These are phyloP conservation scores for Mesembrinibis cayennensis DNA, from an alignment of 2,113 vertebrate species.

Conservation along the genomic window DNA sequence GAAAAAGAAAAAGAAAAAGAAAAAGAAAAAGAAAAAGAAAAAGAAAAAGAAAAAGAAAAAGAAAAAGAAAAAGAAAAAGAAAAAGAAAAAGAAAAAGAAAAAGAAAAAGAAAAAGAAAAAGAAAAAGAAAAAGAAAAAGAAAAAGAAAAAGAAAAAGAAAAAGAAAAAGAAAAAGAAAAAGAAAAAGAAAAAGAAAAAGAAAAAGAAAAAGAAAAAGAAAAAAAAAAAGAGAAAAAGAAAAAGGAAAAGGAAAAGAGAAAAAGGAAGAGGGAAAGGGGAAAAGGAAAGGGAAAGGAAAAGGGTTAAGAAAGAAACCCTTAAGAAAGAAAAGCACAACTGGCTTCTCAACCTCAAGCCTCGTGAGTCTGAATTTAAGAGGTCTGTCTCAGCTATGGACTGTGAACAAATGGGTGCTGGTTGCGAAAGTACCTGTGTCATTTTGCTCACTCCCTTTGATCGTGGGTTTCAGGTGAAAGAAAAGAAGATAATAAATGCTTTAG, in stretches of 20 bases:
- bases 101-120: rapidly evolving
- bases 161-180: rapidly evolving
- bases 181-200: rapidly evolving
- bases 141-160: rapidly evolving
- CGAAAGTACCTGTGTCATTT: not conserved
- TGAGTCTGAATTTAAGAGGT: not conserved
- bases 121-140: rapidly evolving
- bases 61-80: no score
- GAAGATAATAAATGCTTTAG: not conserved
- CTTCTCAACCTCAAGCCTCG: not conserved
- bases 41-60: no score
- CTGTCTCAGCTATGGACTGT: not conserved
- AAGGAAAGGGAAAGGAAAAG: rapidly evolving
- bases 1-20: no score
- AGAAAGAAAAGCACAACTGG: not conserved
- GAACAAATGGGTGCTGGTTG: not conserved
- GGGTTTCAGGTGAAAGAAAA: not conserved
- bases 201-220: rapidly evolving
- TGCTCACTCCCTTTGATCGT: not conserved
- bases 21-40: no score
- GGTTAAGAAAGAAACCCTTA: rapidly evolving
- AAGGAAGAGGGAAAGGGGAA: rapidly evolving
- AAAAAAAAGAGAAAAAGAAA: no score
- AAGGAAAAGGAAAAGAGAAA: rapidly evolving
- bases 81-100: no score